A percentile compares a stretch with the other conserved stretches of the same genome.
Evolutionary conservation across 2,113 vertebrate species (phyloP).

Genomic region (Sardina pilchardus): DNA sequence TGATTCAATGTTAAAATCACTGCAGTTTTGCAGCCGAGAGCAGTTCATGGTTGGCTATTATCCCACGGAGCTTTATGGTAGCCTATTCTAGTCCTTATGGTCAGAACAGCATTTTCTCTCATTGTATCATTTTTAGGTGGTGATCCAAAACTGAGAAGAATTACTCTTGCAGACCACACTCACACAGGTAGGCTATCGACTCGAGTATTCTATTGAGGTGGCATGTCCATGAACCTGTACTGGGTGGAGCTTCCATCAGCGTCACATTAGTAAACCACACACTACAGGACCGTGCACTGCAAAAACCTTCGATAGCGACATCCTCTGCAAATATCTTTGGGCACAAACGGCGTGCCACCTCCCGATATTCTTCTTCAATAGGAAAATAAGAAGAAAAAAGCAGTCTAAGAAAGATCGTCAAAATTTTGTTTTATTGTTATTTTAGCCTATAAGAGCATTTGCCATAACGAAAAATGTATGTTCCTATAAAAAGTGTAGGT

Average conservation of each 20-base stretch:
- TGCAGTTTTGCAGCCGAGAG: background rate
- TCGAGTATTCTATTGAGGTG: background rate
- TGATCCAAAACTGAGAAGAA: background rate
- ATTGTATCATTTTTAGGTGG: background rate
- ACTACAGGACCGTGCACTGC: background rate
- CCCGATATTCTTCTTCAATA: background rate
- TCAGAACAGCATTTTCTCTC: background rate
- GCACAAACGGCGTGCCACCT: background rate
- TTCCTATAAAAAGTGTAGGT: background rate
- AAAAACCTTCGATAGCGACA: background rate
- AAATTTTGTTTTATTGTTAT: background rate
- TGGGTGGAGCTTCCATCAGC: slow-evolving; percentile 6
- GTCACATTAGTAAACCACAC: slow-evolving; percentile 7
- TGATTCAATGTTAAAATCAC: background rate
- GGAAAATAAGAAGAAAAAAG: background rate
- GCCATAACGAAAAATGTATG: background rate
- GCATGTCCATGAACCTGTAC: background rate
- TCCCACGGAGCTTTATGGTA: background rate
- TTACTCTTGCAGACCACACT: background rate
- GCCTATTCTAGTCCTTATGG: background rate
- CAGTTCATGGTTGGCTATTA: background rate
- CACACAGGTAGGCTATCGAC: background rate
- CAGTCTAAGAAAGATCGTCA: background rate
- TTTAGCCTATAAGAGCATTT: background rate
- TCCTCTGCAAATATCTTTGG: background rate